Evolutionary conservation across 2,888 invertebrate species (phyloP), one percentile per base, ranked within the genome.

Genomic region (Horisme vitalbata): DNA sequence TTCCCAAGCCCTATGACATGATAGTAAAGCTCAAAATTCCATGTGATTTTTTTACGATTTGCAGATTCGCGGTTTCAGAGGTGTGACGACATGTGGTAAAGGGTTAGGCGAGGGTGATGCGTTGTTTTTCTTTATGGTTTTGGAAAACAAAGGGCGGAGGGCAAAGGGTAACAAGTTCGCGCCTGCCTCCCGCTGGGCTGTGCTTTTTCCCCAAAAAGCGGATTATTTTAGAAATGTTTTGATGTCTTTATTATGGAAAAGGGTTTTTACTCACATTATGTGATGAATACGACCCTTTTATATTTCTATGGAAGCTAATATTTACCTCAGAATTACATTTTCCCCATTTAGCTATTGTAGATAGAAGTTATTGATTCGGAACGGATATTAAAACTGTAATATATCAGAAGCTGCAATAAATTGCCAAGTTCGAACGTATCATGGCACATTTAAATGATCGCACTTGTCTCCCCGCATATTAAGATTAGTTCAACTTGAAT

Each of bases 61-160:
- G 57, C 61, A n/a, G 59, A 66, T 60, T 18, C 18, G 18, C 18
- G 46, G 63, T 62, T 48, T 38, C 30, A 36, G 35, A 43, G 47
- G 46, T 44, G 43, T 45, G 52, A 44, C 37, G 45, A 80, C 85
- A 84, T 83, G 79, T 65, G 61, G 67, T 59, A 66, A 80, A 80
- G 83, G 84, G 84, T 80, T 83, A 79, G 73, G 68, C 62, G 59
- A 70, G 79, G 82, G 83, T 79, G 75, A 72, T 74, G 71, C 71
- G 75, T 77, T 84, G 83, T 83, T 84, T n/a, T 83, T 81, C 78
- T 82, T 79, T 81, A 79, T 81, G 73, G 72, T 71, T 70, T 67
- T 62, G 41, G 59, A 63, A 73, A 81, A 74, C 70, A 71, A 71
- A 70, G 68, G 59, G 55, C 61, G 61, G 65, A 74, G 83, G 78